Evolutionary conservation across 2,797 vertebrate genomes (phyloP).

Genomic region (Pseudochromis fuscus): DNA sequence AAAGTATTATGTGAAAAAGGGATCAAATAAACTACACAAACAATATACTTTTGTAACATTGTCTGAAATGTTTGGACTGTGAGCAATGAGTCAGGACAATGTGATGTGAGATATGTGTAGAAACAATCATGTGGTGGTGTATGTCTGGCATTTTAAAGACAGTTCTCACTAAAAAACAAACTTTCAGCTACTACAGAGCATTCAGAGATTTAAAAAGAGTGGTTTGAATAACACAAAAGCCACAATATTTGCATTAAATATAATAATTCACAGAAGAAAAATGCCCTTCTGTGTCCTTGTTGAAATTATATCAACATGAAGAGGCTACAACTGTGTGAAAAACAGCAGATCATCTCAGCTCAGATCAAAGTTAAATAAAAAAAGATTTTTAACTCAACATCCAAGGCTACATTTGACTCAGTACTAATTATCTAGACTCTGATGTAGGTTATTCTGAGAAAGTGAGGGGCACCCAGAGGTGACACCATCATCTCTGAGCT

Average conservation of each 20-base stretch:
- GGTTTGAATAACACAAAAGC: neutral
- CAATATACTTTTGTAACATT: neutral
- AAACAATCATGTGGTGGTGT: conserved; percentile 16
- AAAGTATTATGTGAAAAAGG: conserved; percentile 17
- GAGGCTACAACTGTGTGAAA: neutral
- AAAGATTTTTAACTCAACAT: neutral
- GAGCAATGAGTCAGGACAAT: conserved; percentile 44
- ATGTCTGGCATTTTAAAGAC: conserved; percentile 7
- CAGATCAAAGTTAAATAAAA: conserved; percentile 1
- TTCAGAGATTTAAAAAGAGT: neutral
- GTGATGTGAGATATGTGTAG: conserved; percentile 41
- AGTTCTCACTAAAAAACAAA: neutral
- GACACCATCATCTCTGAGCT: conserved; percentile 14
- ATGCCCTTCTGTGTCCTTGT: neutral
- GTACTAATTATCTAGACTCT: conserved; percentile 1
- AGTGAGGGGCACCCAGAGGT: conserved; percentile 20
- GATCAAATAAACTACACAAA: conserved; percentile 21
- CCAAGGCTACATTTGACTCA: neutral
- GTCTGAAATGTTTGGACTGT: no score
- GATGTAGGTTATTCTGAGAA: neutral
- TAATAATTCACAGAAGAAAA: neutral
- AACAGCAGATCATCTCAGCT: neutral
- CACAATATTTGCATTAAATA: neutral
- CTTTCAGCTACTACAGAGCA: neutral
- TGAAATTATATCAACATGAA: conserved; percentile 1